Percentiles rank a stretch among this genome's conserved stretches.
Evolutionary conservation across 2,888 invertebrate genomes (phyloP).

Genomic region (Mycalesis mineus): DNA sequence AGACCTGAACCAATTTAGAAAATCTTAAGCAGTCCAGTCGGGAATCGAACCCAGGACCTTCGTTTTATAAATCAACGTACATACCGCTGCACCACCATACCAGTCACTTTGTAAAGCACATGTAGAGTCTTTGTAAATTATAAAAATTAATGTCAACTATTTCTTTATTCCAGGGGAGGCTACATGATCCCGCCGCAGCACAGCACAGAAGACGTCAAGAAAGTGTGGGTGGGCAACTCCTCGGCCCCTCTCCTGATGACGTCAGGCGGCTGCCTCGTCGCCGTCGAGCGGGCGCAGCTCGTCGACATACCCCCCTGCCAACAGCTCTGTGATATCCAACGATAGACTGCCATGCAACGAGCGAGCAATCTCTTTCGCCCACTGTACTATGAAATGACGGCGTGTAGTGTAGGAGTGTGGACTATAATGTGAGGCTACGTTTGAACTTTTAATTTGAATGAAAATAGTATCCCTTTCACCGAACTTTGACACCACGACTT

Average conservation of each 20-base stretch:
- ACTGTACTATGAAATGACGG: conserved; percentile 46
- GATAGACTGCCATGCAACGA: conserved; percentile 46
- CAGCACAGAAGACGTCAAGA: conserved; percentile 62
- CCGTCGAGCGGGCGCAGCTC: conserved; percentile 65
- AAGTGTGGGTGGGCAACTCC: conserved; percentile 66
- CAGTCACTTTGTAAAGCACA: too few relatives aligned
- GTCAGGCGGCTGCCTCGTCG: conserved; percentile 65
- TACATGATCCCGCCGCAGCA: conserved; percentile 68
- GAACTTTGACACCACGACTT: too few relatives aligned
- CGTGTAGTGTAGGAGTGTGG: conserved; percentile 8
- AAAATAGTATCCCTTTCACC: background rate
- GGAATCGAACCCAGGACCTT: too few relatives aligned
- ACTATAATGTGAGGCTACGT: conserved; percentile 13
- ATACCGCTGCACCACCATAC: too few relatives aligned
- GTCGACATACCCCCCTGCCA: conserved; percentile 40
- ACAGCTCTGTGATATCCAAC: conserved; percentile 69
- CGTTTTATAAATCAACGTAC: too few relatives aligned
- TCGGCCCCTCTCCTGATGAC: conserved; percentile 60
- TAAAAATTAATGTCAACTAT: background rate
- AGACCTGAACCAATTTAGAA: too few relatives aligned
- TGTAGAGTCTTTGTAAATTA: background rate
- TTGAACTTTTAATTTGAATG: background rate
- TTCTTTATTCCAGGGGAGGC: conserved; percentile 58
- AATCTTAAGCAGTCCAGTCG: too few relatives aligned
- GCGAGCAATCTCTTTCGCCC: conserved; percentile 46